Evolutionary conservation across 1,140 invertebrate species (phyloP).

Genomic region (Formica selysi): DNA sequence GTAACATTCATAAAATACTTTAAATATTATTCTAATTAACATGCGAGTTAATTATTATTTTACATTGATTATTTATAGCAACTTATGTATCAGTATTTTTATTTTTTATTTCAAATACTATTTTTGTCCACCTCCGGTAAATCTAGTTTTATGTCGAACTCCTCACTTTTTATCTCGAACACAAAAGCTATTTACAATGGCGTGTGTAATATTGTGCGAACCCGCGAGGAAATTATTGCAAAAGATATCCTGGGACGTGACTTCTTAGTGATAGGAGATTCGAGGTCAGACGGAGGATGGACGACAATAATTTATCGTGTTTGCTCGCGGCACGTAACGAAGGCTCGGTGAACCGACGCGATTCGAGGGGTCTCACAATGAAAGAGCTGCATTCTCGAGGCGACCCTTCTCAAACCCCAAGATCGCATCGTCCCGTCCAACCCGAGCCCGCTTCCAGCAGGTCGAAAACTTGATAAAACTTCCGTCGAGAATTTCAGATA

Average conservation of each 20-base stretch:
- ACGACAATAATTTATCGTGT: constrained; percentile 67
- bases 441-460: constrained; percentile 1
- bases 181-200: constrained; percentile 38
- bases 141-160: too few relatives aligned
- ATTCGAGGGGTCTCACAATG: background rate
- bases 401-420: constrained; percentile 32
- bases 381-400: constrained; percentile 16
- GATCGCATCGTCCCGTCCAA: constrained; percentile 7
- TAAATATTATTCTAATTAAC: too few relatives aligned
- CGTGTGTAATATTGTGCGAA: constrained; percentile 32
- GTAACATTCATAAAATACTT: too few relatives aligned
- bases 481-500: constrained; percentile 57
- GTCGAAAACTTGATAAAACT: constrained; percentile 71
- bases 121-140: too few relatives aligned
- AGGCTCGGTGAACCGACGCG: constrained; percentile 24
- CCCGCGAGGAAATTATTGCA: constrained; percentile 40
- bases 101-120: too few relatives aligned
- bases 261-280: constrained; percentile 32
- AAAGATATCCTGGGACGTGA: constrained; percentile 56
- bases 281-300: constrained; percentile 1
- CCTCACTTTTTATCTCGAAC: constrained; percentile 8
- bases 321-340: constrained; percentile 49
- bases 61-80: too few relatives aligned
- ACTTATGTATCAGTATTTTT: too few relatives aligned
- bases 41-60: too few relatives aligned